phyloP scores from a whole-genome alignment of 2,113 vertebrate genomes.

The Zootoca vivipara region DNA sequence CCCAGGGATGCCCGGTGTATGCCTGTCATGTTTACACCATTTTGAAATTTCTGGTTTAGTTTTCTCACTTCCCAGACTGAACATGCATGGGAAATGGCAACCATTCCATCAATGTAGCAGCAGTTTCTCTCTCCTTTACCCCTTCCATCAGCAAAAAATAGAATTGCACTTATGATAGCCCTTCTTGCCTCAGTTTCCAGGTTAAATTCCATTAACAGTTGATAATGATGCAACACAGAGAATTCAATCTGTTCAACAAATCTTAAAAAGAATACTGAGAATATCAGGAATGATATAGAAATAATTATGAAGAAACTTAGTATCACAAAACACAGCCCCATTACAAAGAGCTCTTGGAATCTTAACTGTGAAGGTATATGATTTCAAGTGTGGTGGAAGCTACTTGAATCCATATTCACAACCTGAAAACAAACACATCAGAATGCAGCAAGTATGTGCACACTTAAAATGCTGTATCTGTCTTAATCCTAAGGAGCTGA shows the following conservation, averaged over 20 bases:
- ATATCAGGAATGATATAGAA: background rate
- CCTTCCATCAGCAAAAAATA: too few relatives aligned
- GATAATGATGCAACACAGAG: background rate
- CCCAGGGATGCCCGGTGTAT: too few relatives aligned
- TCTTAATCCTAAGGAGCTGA: background rate
- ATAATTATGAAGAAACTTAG: background rate
- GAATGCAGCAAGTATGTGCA: background rate
- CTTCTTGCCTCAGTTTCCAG: background rate
- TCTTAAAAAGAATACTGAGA: background rate
- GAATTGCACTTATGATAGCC: background rate
- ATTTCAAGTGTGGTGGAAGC: background rate
- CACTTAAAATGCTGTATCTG: background rate
- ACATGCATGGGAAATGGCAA: background rate
- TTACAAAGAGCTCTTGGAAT: background rate
- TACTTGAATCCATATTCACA: background rate
- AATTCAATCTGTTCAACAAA: background rate
- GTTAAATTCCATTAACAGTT: background rate
- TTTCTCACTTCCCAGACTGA: background rate
- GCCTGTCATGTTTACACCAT: too few relatives aligned
- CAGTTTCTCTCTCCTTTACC: too few relatives aligned
- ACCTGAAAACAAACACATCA: background rate
- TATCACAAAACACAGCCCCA: background rate
- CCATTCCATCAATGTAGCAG: too few relatives aligned
- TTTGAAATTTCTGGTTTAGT: too few relatives aligned
- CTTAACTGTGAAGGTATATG: background rate